These are phyloP conservation scores for Melinaea menophilus DNA, from an alignment of 2,888 invertebrate species.

Conservation along the genomic window DNA sequence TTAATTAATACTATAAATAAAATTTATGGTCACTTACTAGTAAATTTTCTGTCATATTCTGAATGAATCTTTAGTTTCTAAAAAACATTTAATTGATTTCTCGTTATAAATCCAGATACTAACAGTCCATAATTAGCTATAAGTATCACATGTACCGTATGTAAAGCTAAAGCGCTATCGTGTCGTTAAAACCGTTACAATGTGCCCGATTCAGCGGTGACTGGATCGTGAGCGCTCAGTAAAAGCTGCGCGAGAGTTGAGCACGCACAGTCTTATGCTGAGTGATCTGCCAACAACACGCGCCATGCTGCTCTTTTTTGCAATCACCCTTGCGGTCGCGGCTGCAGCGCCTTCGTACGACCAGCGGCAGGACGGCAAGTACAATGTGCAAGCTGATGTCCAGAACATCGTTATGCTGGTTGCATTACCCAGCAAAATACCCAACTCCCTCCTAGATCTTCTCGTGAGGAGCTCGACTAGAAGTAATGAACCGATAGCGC, in stretches of 20 bases:
- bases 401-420: slow-evolving; percentile 85
- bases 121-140: slow-evolving; percentile 18
- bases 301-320: slow-evolving; percentile 52
- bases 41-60: too few species aligned
- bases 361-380: slow-evolving; percentile 87
- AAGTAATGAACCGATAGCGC: slow-evolving; percentile 34
- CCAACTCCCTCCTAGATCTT: slow-evolving; percentile 39
- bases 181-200: slow-evolving; percentile 70
- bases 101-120: slow-evolving; percentile 10
- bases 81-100: slow-evolving; percentile 4
- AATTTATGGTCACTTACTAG: too few species aligned
- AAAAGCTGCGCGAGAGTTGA: slow-evolving; percentile 65
- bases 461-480: slow-evolving; percentile 40
- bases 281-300: slow-evolving; percentile 54
- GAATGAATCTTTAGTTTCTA: background rate
- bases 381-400: slow-evolving; percentile 84
- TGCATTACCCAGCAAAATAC: slow-evolving; percentile 70
- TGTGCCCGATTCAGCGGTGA: slow-evolving; percentile 68
- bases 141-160: slow-evolving; percentile 35
- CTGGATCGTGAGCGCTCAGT: slow-evolving; percentile 61
- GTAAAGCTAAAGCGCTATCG: slow-evolving; percentile 44
- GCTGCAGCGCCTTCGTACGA: slow-evolving; percentile 73
- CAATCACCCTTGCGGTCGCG: slow-evolving; percentile 48
- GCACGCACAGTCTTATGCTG: slow-evolving; percentile 55
- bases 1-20: too few species aligned